Base-by-base conservation (phyloP, 2,888 invertebrate genomes). In the Leucophenga maculata region DNA sequence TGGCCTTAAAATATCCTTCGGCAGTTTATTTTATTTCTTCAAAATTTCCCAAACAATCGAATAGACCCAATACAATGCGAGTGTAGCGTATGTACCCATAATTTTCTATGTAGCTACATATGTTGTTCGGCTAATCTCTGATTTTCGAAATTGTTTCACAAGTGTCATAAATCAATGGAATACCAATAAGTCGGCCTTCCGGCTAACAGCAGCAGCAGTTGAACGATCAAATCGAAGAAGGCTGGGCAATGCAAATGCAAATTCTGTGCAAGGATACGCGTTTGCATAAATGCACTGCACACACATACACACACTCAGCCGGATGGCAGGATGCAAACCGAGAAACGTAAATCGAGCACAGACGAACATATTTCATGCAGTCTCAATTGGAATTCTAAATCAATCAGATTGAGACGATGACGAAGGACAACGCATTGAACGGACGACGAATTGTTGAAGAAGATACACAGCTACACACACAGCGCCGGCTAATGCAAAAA, bases 331-430 rank as follows among this genome's bases (percentile, higher is more conserved):
- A 60, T 60, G 20, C 60, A 55, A 14, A 65, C 65, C 20, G 59
- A 60, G 14, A 39, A 18, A 57, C 52, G 59, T 69, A 57, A 73
- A 26, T 44, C 65, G 74, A 77, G 62, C 75, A 82, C 76, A 81
- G 78, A 80, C 80, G 74, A 78, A 78, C 84, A 85, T 85, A 86
- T 85, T 85, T 85, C 84, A 85, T 80, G 78, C 82, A 86, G 83
- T 85, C 86, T 85, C 86, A 86, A 86, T 86, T 86, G 86, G 84
- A 86, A 86, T 86, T 86, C 86, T 86, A 86, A 86, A 86, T 86
- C 86, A 86, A 86, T 86, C 86, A 85, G 86, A 84, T 86, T 85
- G 86, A 86, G 80, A 82, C 77, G 79, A 79, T 18, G 69, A 18
- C 65, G n/a, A 68, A 20, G 67, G 71, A 74, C 73, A n/a, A n/a